Conservation (phyloP, 2,113 vertebrate genomes). For the Sus scrofa region DNA sequence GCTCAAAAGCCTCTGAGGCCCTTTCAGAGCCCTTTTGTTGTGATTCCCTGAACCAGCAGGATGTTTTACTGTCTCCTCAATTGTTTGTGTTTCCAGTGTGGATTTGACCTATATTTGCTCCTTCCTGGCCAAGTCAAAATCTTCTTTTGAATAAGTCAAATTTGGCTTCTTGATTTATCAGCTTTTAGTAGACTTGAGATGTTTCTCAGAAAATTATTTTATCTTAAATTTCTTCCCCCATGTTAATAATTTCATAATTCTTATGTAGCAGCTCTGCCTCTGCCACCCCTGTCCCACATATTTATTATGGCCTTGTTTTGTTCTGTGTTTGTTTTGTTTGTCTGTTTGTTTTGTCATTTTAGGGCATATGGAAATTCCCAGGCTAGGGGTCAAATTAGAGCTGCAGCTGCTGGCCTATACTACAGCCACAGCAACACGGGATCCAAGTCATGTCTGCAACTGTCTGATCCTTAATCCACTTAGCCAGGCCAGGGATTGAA, state of each 20-base stretch:
- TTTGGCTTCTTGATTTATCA: constrained; percentile 39
- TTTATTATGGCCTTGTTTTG: constrained; percentile 42
- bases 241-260: constrained; percentile 51
- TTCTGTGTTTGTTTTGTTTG: too few species aligned
- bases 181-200: neutral
- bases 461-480: too few species aligned
- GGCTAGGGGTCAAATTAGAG: too few species aligned
- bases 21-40: neutral
- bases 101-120: neutral
- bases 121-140: constrained; percentile 13
- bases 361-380: too few species aligned
- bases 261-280: neutral
- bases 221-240: neutral
- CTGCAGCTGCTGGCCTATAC: too few species aligned
- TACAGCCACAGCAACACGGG: too few species aligned
- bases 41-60: neutral
- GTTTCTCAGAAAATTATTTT: constrained; percentile 30
- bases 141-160: constrained; percentile 6
- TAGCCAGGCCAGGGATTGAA: too few species aligned
- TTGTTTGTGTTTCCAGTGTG: neutral
- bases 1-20: neutral
- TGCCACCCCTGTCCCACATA: neutral
- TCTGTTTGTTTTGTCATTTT: too few species aligned
- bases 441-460: too few species aligned
- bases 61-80: neutral